phyloP scores from a whole-genome alignment of 2,888 invertebrate genomes.

The Tipula lateralis region DNA sequence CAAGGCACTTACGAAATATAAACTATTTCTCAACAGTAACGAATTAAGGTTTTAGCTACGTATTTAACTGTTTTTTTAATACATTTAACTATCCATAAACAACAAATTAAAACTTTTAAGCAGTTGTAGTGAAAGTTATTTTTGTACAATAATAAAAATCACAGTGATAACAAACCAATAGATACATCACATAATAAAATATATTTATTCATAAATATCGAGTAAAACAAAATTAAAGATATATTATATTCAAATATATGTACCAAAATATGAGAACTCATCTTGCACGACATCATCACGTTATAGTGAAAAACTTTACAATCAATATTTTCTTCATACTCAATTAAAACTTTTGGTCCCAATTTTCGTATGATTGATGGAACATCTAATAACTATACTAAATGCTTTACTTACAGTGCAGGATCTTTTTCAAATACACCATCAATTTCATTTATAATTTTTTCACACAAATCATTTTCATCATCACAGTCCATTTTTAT shows the following conservation, averaged over 20 bases:
- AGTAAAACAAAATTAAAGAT: background rate
- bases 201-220: slow-evolving; percentile 32
- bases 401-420: slow-evolving; percentile 62
- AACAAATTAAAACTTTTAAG: background rate
- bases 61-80: no score
- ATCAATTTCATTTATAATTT: slow-evolving; percentile 73
- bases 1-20: no score
- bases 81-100: no score
- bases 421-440: slow-evolving; percentile 68
- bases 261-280: no score
- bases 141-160: background rate
- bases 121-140: background rate
- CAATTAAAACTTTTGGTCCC: background rate
- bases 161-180: slow-evolving; percentile 27
- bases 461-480: slow-evolving; percentile 69
- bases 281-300: no score
- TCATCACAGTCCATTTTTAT: slow-evolving; percentile 54
- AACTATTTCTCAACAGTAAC: no score
- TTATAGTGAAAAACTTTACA: background rate
- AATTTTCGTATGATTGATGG: slow-evolving; percentile 7
- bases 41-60: no score
- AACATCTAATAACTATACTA: background rate
- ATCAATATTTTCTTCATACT: background rate
- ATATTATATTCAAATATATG: no score
- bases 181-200: slow-evolving; percentile 32